phyloP scores from a whole-genome alignment of 2,888 invertebrate genomes.

The Dasypolia templi region DNA sequence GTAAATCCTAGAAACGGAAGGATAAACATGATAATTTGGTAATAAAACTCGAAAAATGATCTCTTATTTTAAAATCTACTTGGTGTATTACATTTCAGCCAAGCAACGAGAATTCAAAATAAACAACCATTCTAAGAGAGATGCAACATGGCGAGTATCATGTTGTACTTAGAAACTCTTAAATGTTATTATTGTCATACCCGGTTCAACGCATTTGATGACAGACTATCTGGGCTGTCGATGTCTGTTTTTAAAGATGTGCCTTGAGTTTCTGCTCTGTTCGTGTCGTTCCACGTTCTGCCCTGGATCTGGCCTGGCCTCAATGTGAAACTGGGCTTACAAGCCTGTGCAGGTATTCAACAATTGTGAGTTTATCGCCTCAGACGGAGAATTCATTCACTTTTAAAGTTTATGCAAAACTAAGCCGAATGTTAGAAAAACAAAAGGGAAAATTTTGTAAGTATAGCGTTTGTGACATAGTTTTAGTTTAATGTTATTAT shows the following conservation, averaged over 20 bases:
- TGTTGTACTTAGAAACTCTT: constrained; percentile 31
- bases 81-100: constrained; percentile 4
- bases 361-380: constrained; percentile 33
- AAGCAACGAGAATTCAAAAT: constrained; percentile 32
- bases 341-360: constrained; percentile 70
- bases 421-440: background rate
- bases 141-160: constrained; percentile 11
- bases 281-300: constrained; percentile 61
- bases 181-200: constrained; percentile 67
- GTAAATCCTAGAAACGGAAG: background rate
- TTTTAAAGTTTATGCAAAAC: constrained; percentile 6
- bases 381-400: constrained; percentile 1
- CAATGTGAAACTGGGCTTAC: constrained; percentile 71
- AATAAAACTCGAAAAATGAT: constrained; percentile 14
- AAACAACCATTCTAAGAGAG: constrained; percentile 14
- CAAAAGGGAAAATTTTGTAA: background rate
- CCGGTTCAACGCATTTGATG: constrained; percentile 69
- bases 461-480: background rate
- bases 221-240: constrained; percentile 60
- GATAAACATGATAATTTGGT: constrained; percentile 1
- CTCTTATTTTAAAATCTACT: constrained; percentile 22
- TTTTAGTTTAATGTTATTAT: background rate
- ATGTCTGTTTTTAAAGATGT: constrained; percentile 51
- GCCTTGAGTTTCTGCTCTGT: constrained; percentile 51
- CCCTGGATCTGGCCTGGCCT: constrained; percentile 53